Evolutionary conservation across 2,797 vertebrate species (phyloP).

Genomic region (Stomatorhinus walkeri): DNA sequence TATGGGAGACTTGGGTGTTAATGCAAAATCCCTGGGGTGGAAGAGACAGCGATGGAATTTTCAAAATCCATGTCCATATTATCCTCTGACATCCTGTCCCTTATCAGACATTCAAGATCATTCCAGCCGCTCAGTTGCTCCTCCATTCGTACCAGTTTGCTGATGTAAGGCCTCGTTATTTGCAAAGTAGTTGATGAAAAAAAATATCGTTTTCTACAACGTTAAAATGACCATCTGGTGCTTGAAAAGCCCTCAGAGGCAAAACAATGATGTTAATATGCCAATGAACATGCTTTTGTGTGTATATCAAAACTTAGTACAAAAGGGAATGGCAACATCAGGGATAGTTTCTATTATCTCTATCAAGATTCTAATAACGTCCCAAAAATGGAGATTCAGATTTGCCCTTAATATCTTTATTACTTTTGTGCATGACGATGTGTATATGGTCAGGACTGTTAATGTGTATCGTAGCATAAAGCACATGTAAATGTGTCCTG

Average conservation of each 20-base stretch:
- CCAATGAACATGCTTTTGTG: slow-evolving; percentile 23
- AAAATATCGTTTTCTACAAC: slow-evolving; percentile 35
- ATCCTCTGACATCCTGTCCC: neutral
- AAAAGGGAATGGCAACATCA: neutral
- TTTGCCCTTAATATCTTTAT: neutral
- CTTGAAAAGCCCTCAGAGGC: slow-evolving; percentile 47
- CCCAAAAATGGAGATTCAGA: neutral
- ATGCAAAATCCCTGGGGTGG: neutral
- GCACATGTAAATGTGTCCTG: neutral
- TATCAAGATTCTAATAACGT: neutral
- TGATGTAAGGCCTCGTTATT: neutral
- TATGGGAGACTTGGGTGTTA: neutral
- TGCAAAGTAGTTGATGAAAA: slow-evolving; percentile 39
- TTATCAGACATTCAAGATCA: neutral
- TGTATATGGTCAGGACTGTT: neutral
- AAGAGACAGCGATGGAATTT: neutral
- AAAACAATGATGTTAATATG: slow-evolving; percentile 44
- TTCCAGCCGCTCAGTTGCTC: neutral
- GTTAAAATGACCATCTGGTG: slow-evolving; percentile 53
- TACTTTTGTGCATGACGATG: neutral
- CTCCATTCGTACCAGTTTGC: neutral
- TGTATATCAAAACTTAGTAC: neutral
- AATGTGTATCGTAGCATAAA: neutral
- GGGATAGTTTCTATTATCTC: neutral
- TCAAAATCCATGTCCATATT: neutral